Evolutionary conservation across 2,113 vertebrate species (phyloP).

Genomic region (Holacanthus passer): DNA sequence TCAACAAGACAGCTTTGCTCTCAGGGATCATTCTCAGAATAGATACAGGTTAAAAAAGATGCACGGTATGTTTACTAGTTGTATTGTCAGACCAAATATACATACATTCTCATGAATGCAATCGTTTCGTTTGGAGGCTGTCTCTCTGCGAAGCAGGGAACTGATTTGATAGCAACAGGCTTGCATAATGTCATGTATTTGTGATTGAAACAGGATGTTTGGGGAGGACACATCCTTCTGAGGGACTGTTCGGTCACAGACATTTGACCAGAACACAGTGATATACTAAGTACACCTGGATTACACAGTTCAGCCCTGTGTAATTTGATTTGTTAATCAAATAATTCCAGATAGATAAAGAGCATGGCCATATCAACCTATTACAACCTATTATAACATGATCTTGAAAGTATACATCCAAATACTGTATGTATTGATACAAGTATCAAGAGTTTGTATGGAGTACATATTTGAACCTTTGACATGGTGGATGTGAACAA

Average conservation of each 20-base stretch:
- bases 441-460: too few species aligned
- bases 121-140: not conserved
- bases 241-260: not conserved
- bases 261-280: too few species aligned
- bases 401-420: not conserved
- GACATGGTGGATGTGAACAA: not conserved
- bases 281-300: not conserved
- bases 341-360: not conserved
- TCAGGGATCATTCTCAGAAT: not conserved
- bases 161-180: slow-evolving; percentile 22
- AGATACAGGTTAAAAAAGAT: not conserved
- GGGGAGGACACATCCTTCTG: not conserved
- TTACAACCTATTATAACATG: not conserved
- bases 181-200: not conserved
- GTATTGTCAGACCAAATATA: not conserved
- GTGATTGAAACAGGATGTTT: not conserved
- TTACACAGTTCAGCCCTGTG: not conserved
- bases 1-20: not conserved
- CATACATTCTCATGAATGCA: not conserved
- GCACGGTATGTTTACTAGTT: too few species aligned
- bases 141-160: not conserved
- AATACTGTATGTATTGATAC: too few species aligned
- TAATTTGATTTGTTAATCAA: not conserved
- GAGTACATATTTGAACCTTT: too few species aligned
- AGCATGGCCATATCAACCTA: not conserved